Conservation (phyloP, 2,113 vertebrate species). For the Microcebus griseorufus region DNA sequence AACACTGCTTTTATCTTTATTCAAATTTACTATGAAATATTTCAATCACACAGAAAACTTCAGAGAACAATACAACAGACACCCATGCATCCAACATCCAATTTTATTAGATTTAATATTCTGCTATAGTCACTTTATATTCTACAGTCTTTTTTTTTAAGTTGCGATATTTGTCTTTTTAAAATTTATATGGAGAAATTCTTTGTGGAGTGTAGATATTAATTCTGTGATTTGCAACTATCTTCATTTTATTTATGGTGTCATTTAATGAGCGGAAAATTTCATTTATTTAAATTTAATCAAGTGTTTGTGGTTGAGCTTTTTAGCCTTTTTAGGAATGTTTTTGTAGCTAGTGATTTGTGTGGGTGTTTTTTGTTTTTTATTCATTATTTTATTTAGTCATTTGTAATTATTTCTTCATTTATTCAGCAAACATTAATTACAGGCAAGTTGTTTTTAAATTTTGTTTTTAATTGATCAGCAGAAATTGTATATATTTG, state of each 20-base stretch:
- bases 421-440: not conserved
- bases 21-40: slow-evolving; percentile 19
- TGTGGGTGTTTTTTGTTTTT: not conserved
- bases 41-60: slow-evolving; percentile 29
- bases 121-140: not conserved
- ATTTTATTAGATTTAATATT: slow-evolving; percentile 28
- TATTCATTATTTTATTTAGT: not conserved
- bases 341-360: slow-evolving; percentile 1
- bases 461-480: not conserved
- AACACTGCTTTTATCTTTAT: not conserved
- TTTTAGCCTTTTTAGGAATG: not conserved
- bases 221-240: not conserved
- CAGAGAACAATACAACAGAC: not conserved
- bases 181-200: not conserved
- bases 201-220: not conserved
- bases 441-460: not conserved
- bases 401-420: not conserved
- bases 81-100: not conserved
- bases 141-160: not conserved
- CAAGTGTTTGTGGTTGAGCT: not conserved
- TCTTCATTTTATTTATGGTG: not conserved
- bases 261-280: not conserved
- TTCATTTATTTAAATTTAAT: slow-evolving; percentile 31
- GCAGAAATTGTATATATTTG: not conserved
- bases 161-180: not conserved